Base-by-base conservation (phyloP, 30 jellyfish, hydroid and myxozoan genomes). In the Clytia hemisphaerica region DNA sequence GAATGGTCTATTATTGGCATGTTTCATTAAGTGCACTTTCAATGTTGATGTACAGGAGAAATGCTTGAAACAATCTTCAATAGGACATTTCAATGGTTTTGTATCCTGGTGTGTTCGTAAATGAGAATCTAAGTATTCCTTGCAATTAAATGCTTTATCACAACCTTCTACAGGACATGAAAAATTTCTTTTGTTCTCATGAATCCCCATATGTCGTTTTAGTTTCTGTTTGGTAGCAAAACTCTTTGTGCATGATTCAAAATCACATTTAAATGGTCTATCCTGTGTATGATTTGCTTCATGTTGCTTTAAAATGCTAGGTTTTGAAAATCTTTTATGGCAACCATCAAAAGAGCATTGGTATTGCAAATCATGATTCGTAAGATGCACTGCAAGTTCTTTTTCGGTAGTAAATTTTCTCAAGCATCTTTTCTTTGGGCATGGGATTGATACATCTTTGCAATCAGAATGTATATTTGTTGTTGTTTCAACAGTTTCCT, bases 1-100 rank as follows among this genome's bases (percentile, higher is more conserved):
- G 36, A 19, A 65, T 16, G 78, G 78, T 36, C 78, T 66, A 6
- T 22, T 12, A 45, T 48, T 48, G n/a, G 30, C 29, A 65, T 65
- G 78, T 26, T 44, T 37, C 29, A 12, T 14, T 25, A 65, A 19
- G 35, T 65, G 78, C 18, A 65, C 78, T 65, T 65, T 65, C 44
- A 65, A 65, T 32, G 78, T 65, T 48, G 32, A 35, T 7, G 68
- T 37, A 45, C 78, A 65, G 38, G 36, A 31, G 44, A 65, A 65
- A 18, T 24, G 9, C 21, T 26, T 40, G 35, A 7, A 42, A 25
- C 78, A 65, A 65, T 37, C 25, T 36, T 21, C 59, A 2, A 32
- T 35, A 33, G 78, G 62, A 25, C 78, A 65, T 65, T 37, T 10
- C 37, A 65, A 34, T 12, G 9, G 2, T 30, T 65, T 65, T 45